Evolutionary conservation across 2,797 vertebrate genomes (phyloP).

Genomic region (Mormyrus proboscirostris): DNA sequence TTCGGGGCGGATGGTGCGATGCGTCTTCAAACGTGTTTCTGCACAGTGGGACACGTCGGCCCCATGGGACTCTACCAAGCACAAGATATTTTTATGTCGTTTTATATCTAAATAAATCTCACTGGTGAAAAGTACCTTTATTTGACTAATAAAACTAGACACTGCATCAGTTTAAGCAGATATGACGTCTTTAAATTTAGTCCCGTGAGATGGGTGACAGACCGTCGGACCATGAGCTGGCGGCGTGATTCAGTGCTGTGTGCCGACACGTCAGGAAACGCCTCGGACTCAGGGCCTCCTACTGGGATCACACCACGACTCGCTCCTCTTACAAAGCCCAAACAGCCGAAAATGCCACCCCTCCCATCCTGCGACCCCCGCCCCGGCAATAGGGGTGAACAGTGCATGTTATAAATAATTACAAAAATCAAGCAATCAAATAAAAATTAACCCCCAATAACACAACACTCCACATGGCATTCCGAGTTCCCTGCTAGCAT

Average conservation of each 20-base stretch:
- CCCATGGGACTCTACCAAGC: neutral
- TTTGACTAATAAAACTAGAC: neutral
- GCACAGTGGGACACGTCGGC: neutral
- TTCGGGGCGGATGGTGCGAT: neutral
- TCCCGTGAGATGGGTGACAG: neutral
- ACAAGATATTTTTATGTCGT: neutral
- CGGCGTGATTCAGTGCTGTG: neutral
- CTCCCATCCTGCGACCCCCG: neutral
- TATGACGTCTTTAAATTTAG: neutral
- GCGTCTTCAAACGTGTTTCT: neutral
- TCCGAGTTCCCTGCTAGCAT: slow-evolving; percentile 21
- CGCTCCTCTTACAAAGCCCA: neutral
- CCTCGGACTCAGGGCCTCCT: neutral
- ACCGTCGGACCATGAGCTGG: neutral
- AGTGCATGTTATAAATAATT: neutral
- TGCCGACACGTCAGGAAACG: neutral
- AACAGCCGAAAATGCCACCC: neutral
- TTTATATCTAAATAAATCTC: neutral
- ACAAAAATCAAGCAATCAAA: neutral
- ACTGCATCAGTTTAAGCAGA: neutral
- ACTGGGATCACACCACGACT: neutral
- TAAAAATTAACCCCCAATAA: neutral
- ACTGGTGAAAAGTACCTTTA: neutral
- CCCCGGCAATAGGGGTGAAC: neutral
- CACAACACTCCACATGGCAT: slow-evolving; percentile 5